These are phyloP conservation scores for Galendromus occidentalis DNA, from an alignment of 1,140 invertebrate genomes.

Conservation along the genomic window DNA sequence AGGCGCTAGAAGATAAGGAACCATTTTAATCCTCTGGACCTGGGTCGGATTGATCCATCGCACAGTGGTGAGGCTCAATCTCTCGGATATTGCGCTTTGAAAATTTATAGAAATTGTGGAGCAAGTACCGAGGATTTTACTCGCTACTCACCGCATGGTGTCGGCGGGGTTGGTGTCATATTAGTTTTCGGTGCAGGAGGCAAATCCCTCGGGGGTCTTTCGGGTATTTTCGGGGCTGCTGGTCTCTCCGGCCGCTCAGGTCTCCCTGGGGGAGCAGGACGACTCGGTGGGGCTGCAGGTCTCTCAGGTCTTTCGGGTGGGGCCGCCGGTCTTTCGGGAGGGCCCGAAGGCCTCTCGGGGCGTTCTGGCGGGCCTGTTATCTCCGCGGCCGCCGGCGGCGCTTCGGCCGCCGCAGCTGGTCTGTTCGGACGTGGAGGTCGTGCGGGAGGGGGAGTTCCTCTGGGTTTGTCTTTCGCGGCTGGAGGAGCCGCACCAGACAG, in stretches of 20 bases:
- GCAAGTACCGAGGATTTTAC: too few species aligned
- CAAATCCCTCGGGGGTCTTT: conserved; percentile 17
- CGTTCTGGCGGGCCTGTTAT: conserved; percentile 11
- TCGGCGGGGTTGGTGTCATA: conserved; percentile 22
- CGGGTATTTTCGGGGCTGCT: conserved; percentile 16
- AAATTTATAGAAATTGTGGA: too few species aligned
- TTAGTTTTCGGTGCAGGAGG: conserved; percentile 13
- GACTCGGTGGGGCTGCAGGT: conserved; percentile 10
- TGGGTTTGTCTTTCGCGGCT: neutral
- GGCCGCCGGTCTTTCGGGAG: conserved; percentile 15
- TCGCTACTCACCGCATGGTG: conserved; percentile 14
- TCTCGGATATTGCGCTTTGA: too few species aligned
- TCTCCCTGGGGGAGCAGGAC: neutral
- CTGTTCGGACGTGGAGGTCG: conserved; percentile 17
- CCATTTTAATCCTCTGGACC: too few species aligned
- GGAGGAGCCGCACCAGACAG: neutral
- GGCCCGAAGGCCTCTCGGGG: conserved; percentile 13
- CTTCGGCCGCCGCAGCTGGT: conserved; percentile 18
- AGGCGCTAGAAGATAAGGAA: neutral
- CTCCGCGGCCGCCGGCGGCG: too few species aligned
- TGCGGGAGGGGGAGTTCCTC: neutral
- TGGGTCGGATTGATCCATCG: too few species aligned
- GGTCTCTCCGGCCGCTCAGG: conserved; percentile 4
- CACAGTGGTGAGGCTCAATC: too few species aligned
- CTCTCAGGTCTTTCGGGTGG: conserved; percentile 15